These are phyloP conservation scores for Stenopsyche tienmushanensis DNA, from an alignment of 1,140 invertebrate species.

Conservation along the genomic window DNA sequence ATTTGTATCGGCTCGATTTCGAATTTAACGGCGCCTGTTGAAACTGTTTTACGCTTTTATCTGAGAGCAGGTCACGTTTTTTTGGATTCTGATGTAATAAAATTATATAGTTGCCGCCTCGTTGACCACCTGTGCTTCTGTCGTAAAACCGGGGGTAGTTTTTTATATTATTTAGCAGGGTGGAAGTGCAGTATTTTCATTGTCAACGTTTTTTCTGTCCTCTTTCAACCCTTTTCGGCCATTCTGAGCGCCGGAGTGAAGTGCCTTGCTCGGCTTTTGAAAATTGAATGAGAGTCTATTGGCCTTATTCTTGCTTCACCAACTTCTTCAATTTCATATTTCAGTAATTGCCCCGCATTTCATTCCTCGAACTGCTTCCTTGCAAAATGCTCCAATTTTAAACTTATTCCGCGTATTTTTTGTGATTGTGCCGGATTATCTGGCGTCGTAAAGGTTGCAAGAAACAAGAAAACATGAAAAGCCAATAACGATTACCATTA, in stretches of 20 bases:
- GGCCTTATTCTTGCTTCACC: conserved; percentile 15
- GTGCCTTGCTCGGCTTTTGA: conserved; percentile 9
- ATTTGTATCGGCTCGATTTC: too few species aligned
- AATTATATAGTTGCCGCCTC: conserved; percentile 23
- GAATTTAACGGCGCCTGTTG: too few species aligned
- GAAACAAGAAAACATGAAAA: too few species aligned
- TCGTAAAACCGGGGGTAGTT: conserved; percentile 27
- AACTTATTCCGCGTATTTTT: too few species aligned
- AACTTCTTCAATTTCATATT: too few species aligned
- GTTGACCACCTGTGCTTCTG: conserved; percentile 35
- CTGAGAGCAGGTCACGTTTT: conserved; percentile 19
- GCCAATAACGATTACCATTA: too few species aligned
- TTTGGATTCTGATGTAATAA: conserved; percentile 19
- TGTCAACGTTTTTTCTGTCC: conserved; percentile 28
- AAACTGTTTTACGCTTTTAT: too few species aligned
- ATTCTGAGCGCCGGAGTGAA: conserved; percentile 3
- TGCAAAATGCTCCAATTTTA: too few species aligned
- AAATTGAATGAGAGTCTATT: conserved; percentile 35
- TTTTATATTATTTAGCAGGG: conserved; percentile 38
- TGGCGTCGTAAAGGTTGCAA: too few species aligned
- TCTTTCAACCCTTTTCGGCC: conserved; percentile 9
- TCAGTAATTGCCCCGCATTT: too few species aligned
- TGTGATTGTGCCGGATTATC: too few species aligned
- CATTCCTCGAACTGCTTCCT: too few species aligned
- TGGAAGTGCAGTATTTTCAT: conserved; percentile 37